phyloP scores from a whole-genome alignment of 2,797 vertebrate genomes.

The Smutsia gigantea region DNA sequence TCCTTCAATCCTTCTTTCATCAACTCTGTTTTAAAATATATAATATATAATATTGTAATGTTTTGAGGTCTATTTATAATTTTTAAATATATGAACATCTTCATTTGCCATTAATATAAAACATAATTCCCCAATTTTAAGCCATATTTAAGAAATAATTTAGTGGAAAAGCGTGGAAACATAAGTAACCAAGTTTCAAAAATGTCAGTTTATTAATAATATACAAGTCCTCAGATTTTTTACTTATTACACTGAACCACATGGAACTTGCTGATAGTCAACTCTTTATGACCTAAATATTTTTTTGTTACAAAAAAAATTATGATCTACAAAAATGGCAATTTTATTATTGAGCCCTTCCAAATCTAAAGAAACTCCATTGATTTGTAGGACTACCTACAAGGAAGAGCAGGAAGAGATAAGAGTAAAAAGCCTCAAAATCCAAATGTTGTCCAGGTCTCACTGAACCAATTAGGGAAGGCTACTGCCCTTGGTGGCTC shows the following conservation, averaged over 20 bases:
- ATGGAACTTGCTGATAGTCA: not conserved
- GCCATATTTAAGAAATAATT: slow-evolving; percentile 18
- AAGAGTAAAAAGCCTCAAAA: not conserved
- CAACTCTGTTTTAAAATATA: too few species aligned
- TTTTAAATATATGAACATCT: slow-evolving; percentile 5
- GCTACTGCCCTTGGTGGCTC: not conserved
- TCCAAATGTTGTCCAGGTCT: not conserved
- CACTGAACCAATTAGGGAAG: not conserved
- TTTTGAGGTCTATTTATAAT: slow-evolving; percentile 10
- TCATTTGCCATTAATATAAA: not conserved
- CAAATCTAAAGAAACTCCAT: not conserved
- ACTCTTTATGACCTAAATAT: not conserved
- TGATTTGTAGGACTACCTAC: not conserved
- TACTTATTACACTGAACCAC: not conserved
- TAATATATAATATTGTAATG: not conserved
- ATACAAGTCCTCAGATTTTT: not conserved
- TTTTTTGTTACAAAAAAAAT: not conserved
- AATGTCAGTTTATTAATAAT: not conserved
- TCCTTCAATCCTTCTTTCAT: too few species aligned
- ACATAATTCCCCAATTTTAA: slow-evolving; percentile 13
- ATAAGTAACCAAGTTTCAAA: not conserved
- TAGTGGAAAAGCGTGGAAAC: not conserved
- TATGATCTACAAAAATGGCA: not conserved
- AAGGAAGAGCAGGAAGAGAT: not conserved
- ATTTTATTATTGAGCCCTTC: not conserved